Evolutionary conservation across 2,113 vertebrate genomes (phyloP).

Genomic region (Tricholaema leucomelas): DNA sequence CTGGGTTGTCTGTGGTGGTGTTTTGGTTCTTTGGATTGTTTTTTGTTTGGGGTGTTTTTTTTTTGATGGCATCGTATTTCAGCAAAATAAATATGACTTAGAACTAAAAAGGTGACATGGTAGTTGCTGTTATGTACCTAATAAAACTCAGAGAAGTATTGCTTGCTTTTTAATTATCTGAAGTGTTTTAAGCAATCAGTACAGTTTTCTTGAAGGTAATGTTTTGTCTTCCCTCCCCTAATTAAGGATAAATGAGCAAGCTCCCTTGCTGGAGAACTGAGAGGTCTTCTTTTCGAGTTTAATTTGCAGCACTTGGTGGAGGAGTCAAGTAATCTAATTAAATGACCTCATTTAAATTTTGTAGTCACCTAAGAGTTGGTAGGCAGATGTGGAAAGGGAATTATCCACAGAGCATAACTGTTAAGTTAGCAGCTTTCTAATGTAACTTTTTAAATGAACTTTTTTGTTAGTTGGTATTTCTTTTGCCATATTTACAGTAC

Average conservation of each 20-base stretch:
- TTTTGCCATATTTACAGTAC: background rate
- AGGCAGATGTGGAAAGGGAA: constrained; percentile 30
- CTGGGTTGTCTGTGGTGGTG: too few species aligned
- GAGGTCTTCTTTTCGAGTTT: constrained; percentile 9
- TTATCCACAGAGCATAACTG: constrained; percentile 17
- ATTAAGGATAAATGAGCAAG: background rate
- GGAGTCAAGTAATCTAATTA: constrained; percentile 56
- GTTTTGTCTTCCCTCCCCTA: constrained; percentile 2
- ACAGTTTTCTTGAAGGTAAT: background rate
- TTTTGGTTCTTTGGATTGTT: background rate
- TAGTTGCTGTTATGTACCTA: background rate
- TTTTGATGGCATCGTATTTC: background rate
- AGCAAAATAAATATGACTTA: background rate
- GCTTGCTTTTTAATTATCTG: constrained; percentile 19
- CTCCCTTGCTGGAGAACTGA: background rate
- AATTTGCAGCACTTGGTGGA: constrained; percentile 25
- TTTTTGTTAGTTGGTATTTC: background rate
- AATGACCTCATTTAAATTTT: constrained; percentile 50
- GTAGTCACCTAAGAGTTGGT: constrained; percentile 27
- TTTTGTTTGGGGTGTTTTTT: background rate
- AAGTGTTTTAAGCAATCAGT: background rate
- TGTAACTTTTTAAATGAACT: background rate
- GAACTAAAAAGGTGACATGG: background rate
- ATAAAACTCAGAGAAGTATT: background rate
- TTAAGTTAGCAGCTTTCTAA: constrained; percentile 23